Conservation (phyloP, 2,113 vertebrate genomes). For the Alexandromys fortis region DNA sequence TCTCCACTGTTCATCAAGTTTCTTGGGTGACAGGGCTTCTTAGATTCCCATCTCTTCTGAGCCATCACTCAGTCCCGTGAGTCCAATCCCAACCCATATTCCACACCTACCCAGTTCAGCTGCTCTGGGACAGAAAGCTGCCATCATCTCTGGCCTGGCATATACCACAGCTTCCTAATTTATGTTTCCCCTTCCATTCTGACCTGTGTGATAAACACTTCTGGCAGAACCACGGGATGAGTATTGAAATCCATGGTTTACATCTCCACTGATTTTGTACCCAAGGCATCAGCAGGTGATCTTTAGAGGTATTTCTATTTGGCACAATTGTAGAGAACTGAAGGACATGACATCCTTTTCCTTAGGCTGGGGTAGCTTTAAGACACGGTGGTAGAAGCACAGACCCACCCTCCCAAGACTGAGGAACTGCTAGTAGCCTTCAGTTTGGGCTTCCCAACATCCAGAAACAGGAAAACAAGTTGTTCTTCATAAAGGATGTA, state of each 20-base stretch:
- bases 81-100: background rate
- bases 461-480: background rate
- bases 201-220: background rate
- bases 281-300: background rate
- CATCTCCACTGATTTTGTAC: background rate
- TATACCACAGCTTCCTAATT: background rate
- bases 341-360: background rate
- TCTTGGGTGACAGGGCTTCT: background rate
- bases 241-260: background rate
- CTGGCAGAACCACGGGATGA: background rate
- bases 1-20: background rate
- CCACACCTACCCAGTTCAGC: background rate
- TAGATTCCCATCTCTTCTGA: background rate
- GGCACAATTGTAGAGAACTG: background rate
- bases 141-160: background rate
- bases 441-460: background rate
- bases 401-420: background rate
- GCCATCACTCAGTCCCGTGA: background rate
- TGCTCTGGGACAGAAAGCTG: background rate
- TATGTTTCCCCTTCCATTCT: background rate
- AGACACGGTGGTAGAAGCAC: background rate
- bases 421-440: background rate
- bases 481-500: background rate
- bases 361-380: background rate
- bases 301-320: background rate